A percentile compares a stretch with the other conserved stretches of the same genome.
Evolutionary conservation across 2,888 invertebrate genomes (phyloP).

Genomic region (Phortica magna): DNA sequence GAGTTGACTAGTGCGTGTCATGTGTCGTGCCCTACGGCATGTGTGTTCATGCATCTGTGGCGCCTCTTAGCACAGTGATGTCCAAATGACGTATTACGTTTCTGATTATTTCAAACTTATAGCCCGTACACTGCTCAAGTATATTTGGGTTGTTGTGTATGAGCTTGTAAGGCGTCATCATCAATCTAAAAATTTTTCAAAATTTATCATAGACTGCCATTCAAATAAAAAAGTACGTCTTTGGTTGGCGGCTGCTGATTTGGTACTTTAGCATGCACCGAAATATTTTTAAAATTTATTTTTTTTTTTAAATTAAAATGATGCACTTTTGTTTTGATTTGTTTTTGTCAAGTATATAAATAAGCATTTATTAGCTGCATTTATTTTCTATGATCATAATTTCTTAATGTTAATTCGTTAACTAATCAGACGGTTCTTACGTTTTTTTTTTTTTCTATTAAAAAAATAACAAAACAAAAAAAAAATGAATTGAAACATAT

Average conservation of each 20-base stretch:
- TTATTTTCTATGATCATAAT: no score
- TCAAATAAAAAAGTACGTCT: background rate
- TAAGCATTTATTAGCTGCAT: no score
- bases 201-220: slow-evolving; percentile 43
- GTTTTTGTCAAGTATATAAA: no score
- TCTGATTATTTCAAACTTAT: background rate
- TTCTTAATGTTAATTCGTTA: no score
- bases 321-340: background rate
- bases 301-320: slow-evolving; percentile 38
- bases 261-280: slow-evolving; percentile 33
- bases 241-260: slow-evolving; percentile 46
- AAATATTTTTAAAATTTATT: slow-evolving; percentile 53
- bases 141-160: slow-evolving; percentile 2
- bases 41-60: slow-evolving; percentile 9
- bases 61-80: slow-evolving; percentile 53
- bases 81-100: slow-evolving; percentile 64
- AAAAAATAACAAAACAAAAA: no score
- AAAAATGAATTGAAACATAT: no score
- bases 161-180: slow-evolving; percentile 28
- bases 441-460: no score
- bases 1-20: slow-evolving; percentile 33
- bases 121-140: slow-evolving; percentile 1
- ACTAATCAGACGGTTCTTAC: no score
- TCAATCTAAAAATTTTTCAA: slow-evolving; percentile 34
- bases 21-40: slow-evolving; percentile 35